phyloP scores from a whole-genome alignment of 2,797 vertebrate species.

The Ceryle rudis region DNA sequence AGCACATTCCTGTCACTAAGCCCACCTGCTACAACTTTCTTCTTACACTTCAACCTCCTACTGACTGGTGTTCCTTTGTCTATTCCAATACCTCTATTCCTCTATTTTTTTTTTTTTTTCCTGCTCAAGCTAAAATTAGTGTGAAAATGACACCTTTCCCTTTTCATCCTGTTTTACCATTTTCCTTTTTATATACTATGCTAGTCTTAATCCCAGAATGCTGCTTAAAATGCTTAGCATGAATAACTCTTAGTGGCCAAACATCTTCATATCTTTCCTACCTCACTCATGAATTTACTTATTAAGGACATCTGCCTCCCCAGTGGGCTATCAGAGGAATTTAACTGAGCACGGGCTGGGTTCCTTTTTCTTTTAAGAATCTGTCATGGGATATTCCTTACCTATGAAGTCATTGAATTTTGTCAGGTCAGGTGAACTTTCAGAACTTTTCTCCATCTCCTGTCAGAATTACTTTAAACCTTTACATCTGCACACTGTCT shows the following conservation, averaged over 20 bases:
- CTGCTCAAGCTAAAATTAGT: background rate
- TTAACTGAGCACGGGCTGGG: background rate
- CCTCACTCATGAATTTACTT: background rate
- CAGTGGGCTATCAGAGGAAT: background rate
- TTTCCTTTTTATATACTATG: background rate
- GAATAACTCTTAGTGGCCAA: background rate
- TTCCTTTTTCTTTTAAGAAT: background rate
- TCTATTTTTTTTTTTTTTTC: accelerated
- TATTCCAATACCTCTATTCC: background rate
- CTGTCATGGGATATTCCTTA: background rate
- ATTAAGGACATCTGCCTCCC: background rate
- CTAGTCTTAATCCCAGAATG: background rate
- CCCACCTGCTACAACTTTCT: background rate
- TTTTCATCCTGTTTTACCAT: background rate
- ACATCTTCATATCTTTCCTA: background rate
- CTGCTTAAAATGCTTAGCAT: background rate
- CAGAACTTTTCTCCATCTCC: background rate
- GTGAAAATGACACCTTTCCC: background rate
- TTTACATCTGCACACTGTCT: background rate
- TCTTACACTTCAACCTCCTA: background rate
- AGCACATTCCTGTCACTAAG: background rate
- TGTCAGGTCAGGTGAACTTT: background rate
- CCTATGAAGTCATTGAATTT: background rate
- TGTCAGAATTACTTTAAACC: background rate
- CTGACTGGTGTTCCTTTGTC: background rate